Conservation (phyloP, 2,797 vertebrate species). For the Pipistrellus pygmaeus region DNA sequence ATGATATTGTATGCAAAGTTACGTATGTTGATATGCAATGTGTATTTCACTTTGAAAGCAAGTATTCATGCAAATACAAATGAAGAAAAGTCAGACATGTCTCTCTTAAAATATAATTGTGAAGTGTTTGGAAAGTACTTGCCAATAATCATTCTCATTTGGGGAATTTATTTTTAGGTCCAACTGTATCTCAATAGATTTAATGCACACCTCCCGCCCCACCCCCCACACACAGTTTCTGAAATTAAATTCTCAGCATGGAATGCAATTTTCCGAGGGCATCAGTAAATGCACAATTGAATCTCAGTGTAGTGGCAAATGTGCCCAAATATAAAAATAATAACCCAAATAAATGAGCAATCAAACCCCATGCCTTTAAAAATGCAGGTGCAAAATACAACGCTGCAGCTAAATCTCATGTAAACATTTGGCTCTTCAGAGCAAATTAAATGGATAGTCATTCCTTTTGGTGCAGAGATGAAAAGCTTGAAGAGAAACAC, state of each 20-base stretch:
- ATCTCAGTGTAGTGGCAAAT: slow-evolving; percentile 31
- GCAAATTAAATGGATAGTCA: slow-evolving; percentile 60
- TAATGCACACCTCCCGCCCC: not conserved
- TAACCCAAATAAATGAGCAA: slow-evolving; percentile 49
- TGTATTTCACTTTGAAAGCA: slow-evolving; percentile 2
- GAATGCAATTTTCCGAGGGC: slow-evolving; percentile 22
- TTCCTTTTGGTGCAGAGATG: not conserved
- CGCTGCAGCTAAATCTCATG: not conserved
- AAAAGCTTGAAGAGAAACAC: not conserved
- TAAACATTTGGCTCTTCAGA: slow-evolving; percentile 15
- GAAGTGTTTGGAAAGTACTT: not conserved
- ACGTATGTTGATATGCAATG: not conserved
- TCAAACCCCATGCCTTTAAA: slow-evolving; percentile 56
- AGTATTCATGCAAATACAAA: not conserved
- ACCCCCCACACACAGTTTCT: not conserved
- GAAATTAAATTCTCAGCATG: slow-evolving; percentile 47
- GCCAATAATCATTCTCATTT: not conserved
- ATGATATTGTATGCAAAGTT: not conserved
- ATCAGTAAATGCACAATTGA: slow-evolving; percentile 35
- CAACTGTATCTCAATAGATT: not conserved
- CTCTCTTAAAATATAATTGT: not conserved
- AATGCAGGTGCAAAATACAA: slow-evolving; percentile 60
- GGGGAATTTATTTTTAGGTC: slow-evolving; percentile 32
- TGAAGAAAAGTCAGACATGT: not conserved
- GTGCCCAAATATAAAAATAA: slow-evolving; percentile 65